Base-by-base conservation (phyloP, 2,113 vertebrate genomes). In the Chaenocephalus aceratus region DNA sequence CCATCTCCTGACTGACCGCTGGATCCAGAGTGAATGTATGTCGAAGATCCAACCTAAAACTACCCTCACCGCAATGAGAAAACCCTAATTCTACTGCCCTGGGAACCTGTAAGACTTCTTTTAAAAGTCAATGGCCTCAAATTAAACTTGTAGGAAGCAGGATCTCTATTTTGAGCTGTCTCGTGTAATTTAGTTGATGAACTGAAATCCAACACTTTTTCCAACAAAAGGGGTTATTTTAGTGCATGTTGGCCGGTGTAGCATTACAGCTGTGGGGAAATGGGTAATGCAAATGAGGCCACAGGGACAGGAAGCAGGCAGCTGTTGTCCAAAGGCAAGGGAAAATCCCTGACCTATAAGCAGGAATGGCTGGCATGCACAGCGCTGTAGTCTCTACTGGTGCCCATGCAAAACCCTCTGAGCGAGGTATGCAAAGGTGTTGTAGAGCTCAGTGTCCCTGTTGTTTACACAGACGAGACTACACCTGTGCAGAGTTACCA, bases 281-380 rank as follows among this genome's bases (percentile, higher is more conserved):
- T 54, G 48, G 21, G 57, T 13, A 1, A 82, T 44, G 68, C 53
- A 75, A 85, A 79, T 59, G 74, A 82, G 92, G 83, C 86, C 90
- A 12, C 10, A 46, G 77, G 63, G 77, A 90, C 87, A 82, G 89
- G 87, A 93, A 93, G 91, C 85, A 84, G 89, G 44, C n/a, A 96
- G 95, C 94, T 96, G 94, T 93, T 91, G 34, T 86, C 78, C 81
- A 82, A 72, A 56, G 91, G 90, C 90, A 83, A 94, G 91, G 86
- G 94, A 93, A 95, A 96, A 96, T 94, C 88, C 78, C 15, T 93
- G 95, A 95, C 94, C 95, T 95, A 94, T 89, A 88, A 93, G 91
- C 90, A 94, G 93, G 90, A 94, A 95, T 93, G 91, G 41, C 66
- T 88, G 87, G 90, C 92, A 95, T 52, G 86, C 81, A 72, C 87